A percentile compares a stretch with the other conserved stretches of the same genome.
Evolutionary conservation across 53 echinoderm and acorn worm genomes (phyloP).

Genomic region (Paracentrotus lividus): DNA sequence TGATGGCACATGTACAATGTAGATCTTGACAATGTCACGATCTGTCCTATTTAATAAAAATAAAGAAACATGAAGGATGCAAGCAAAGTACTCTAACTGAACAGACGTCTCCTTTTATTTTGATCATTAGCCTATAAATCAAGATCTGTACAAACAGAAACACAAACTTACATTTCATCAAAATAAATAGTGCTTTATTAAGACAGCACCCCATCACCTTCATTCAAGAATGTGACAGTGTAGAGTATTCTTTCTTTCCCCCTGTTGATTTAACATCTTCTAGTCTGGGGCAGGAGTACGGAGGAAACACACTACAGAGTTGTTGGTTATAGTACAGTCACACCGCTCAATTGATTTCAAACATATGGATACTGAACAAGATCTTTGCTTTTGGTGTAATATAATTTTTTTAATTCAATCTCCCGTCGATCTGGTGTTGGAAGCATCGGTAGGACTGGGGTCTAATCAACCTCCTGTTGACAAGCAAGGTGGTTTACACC

Average conservation of each 20-base stretch:
- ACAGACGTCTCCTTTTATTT: neutral
- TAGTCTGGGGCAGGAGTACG: too few species aligned
- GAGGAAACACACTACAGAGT: too few species aligned
- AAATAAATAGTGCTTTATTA: slow-evolving; percentile 20
- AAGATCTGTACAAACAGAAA: neutral
- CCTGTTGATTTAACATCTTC: neutral
- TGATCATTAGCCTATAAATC: slow-evolving; percentile 11
- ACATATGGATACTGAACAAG: too few species aligned
- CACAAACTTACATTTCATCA: neutral
- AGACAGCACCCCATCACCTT: slow-evolving; percentile 13
- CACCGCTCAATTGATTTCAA: too few species aligned
- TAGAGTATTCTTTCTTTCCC: neutral
- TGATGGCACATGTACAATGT: neutral
- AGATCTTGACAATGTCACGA: neutral
- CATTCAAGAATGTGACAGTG: neutral
- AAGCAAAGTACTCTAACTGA: neutral
- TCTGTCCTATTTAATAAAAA: neutral
- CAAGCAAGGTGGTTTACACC: slow-evolving; percentile 26
- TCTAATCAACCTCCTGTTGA: slow-evolving; percentile 8
- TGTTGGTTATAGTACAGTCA: too few species aligned
- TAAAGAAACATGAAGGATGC: neutral
- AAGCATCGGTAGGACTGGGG: neutral
- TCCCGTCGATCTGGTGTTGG: neutral
- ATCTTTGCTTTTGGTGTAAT: too few species aligned
- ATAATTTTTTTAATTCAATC: too few species aligned